Evolutionary conservation across 2,888 invertebrate genomes (phyloP), one percentile per base, ranked within the genome.

Genomic region (Agrilus biguttatus): DNA sequence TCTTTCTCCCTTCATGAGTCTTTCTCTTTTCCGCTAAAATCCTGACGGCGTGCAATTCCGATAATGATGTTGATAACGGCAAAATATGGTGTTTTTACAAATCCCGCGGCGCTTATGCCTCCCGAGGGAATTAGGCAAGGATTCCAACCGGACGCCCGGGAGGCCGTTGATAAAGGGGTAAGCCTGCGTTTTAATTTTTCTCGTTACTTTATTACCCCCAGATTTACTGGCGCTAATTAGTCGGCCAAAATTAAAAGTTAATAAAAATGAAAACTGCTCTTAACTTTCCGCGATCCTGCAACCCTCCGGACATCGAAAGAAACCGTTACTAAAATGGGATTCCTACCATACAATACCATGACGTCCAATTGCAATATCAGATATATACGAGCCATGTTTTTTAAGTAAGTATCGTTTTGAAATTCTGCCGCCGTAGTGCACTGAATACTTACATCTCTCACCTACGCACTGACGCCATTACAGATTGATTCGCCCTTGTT

Each of bases 51-150:
- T 45, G 59, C 60, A 61, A 62, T 62, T 62, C 59, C 59, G 63
- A 63, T 63, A 63, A 63, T 63, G 62, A 63, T 62, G 61, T 62
- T 63, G 62, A 63, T 63, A 63, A 62, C 61, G 45, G 60, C 60
- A 50, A 62, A 63, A 63, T 63, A 63, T 63, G 61, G 62, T 60
- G 58, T 63, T 62, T 63, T 63, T 62, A 58, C 56, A 62, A 62
- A 63, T 62, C 63, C 62, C 47, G 48, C 43, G 51, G 58, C 57
- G 61, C 60, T 61, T 61, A 63, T 62, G 54, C 53, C 51, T 58
- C 58, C 59, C 50, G 48, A 52, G 61, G 62, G 61, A 58, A 57
- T 59, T 59, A 56, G 51, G 52, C 49, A 48, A 44, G 48, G 52
- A 47, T 53, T 53, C 49, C 42, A 48, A 40, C 43, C 45, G 40